These are phyloP conservation scores for Caenorhabditis sinica DNA, from an alignment of 2,888 invertebrate genomes.

Conservation along the genomic window DNA sequence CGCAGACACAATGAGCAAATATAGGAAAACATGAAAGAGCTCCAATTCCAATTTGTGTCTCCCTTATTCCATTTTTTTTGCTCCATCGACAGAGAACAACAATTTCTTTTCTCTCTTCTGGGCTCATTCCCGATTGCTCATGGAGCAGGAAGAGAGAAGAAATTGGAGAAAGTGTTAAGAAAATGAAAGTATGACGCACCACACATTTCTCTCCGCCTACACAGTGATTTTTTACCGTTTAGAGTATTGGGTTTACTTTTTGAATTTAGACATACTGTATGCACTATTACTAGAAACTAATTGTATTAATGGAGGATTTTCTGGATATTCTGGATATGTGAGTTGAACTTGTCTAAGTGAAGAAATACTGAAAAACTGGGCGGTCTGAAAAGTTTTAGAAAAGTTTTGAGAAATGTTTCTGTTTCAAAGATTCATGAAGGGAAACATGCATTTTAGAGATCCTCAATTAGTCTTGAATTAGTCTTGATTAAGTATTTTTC, in stretches of 20 bases:
- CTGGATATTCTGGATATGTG: constrained; percentile 8
- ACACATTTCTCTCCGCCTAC: constrained; percentile 12
- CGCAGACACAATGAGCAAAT: constrained; percentile 13
- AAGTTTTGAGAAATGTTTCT: not conserved
- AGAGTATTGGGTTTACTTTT: constrained; percentile 3
- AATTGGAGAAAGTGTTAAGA: constrained; percentile 2
- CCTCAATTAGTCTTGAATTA: too few relatives aligned
- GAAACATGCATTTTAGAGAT: too few relatives aligned
- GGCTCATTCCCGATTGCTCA: constrained; percentile 17
- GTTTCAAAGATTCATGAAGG: too few relatives aligned
- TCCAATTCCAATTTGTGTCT: constrained; percentile 34
- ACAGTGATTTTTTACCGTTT: not conserved
- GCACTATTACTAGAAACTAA: not conserved
- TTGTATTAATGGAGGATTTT: not conserved
- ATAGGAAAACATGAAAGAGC: constrained; percentile 19
- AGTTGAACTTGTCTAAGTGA: not conserved
- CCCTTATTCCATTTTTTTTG: not conserved
- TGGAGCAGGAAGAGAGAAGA: constrained; percentile 9
- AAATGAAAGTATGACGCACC: constrained; percentile 14
- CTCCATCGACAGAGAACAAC: constrained; percentile 9
- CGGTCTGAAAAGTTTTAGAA: not conserved
- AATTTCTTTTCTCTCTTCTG: not conserved
- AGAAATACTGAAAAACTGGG: not conserved
- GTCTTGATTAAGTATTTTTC: too few relatives aligned
- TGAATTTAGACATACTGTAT: not conserved